Evolutionary conservation across 2,888 invertebrate species (phyloP).

Genomic region (Cactoblastis cactorum): DNA sequence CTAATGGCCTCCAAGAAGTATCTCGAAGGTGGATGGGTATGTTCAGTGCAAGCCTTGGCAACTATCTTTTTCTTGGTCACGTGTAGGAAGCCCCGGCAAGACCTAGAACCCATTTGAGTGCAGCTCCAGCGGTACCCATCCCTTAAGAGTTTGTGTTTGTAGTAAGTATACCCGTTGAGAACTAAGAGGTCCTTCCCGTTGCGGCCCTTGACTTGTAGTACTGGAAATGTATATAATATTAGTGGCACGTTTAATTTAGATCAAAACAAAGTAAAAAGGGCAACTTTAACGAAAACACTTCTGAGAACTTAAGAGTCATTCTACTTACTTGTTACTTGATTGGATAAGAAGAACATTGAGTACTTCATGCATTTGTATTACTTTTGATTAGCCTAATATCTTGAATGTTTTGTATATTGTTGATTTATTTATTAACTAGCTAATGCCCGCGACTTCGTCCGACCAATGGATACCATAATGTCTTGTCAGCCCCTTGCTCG

Average conservation of each 20-base stretch:
- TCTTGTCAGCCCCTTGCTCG: too few relatives aligned
- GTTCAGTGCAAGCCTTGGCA: slow-evolving; percentile 58
- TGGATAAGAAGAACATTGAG: too few relatives aligned
- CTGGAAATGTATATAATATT: slow-evolving; percentile 38
- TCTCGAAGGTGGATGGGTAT: slow-evolving; percentile 65
- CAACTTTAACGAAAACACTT: too few relatives aligned
- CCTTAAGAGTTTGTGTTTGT: slow-evolving; percentile 63
- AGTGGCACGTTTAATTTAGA: neutral
- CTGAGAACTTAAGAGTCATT: too few relatives aligned
- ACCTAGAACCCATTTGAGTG: slow-evolving; percentile 71
- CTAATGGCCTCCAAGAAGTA: slow-evolving; percentile 47
- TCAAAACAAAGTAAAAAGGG: too few relatives aligned
- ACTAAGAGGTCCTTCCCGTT: slow-evolving; percentile 64
- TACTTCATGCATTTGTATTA: too few relatives aligned
- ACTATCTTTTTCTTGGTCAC: slow-evolving; percentile 64
- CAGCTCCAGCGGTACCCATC: slow-evolving; percentile 73
- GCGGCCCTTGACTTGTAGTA: slow-evolving; percentile 64
- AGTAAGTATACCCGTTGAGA: slow-evolving; percentile 70
- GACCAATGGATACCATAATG: too few relatives aligned
- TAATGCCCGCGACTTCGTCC: too few relatives aligned
- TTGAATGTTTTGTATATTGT: too few relatives aligned
- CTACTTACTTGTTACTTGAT: too few relatives aligned
- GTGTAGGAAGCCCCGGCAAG: slow-evolving; percentile 66
- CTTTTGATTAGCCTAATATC: too few relatives aligned
- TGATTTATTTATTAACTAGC: too few relatives aligned